Conservation (phyloP, 2,888 invertebrate species). For the Watsonalla binaria region DNA sequence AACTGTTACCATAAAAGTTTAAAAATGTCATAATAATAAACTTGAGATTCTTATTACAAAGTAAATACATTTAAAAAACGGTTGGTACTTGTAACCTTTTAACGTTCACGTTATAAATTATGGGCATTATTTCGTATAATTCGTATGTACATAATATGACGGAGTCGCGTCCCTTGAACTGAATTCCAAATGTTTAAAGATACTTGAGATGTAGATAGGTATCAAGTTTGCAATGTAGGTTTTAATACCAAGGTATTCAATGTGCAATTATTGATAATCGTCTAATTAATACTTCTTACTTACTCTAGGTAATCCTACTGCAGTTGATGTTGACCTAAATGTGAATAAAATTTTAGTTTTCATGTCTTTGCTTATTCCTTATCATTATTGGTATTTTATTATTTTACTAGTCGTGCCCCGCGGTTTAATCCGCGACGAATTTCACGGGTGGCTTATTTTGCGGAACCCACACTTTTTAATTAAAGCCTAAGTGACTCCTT, state of each 20-base stretch:
- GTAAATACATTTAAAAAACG: not conserved
- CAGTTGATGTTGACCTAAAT: not conserved
- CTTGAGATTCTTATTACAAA: not conserved
- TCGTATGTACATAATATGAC: constrained; percentile 11
- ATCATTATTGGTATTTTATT: too few species aligned
- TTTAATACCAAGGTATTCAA: constrained; percentile 36
- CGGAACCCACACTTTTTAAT: too few species aligned
- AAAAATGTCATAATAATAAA: not conserved
- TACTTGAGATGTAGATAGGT: constrained; percentile 16
- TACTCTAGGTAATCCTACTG: not conserved
- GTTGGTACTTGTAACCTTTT: constrained; percentile 6
- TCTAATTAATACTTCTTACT: not conserved
- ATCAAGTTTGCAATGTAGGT: constrained; percentile 48
- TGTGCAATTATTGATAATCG: constrained; percentile 21
- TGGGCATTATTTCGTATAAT: constrained; percentile 10
- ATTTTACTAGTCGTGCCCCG: too few species aligned
- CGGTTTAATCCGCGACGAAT: too few species aligned
- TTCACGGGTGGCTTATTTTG: too few species aligned
- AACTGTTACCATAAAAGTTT: too few species aligned
- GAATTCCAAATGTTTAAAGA: constrained; percentile 48
- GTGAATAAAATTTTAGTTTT: not conserved
- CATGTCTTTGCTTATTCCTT: not conserved
- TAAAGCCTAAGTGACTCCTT: too few species aligned
- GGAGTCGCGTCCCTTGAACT: constrained; percentile 49
- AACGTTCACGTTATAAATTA: constrained; percentile 6